phyloP scores from a whole-genome alignment of 64 coral and sea anemone species.

The Orbicella faveolata region DNA sequence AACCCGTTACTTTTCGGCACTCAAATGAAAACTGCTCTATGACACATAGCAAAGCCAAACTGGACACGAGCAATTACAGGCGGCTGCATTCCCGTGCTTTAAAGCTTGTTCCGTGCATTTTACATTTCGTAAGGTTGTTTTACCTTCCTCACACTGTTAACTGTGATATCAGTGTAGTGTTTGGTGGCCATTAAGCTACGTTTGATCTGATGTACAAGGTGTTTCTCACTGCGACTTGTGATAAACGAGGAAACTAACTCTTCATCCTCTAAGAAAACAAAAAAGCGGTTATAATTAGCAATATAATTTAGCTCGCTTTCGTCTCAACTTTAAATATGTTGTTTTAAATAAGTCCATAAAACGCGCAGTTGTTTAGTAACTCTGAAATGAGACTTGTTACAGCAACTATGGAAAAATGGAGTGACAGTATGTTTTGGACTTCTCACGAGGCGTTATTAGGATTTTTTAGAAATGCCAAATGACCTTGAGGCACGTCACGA shows the following conservation, averaged over 20 bases:
- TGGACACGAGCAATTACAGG: too few relatives aligned
- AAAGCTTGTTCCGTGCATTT: not conserved
- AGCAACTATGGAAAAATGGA: too few relatives aligned
- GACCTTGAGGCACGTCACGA: constrained; percentile 75
- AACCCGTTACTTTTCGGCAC: too few relatives aligned
- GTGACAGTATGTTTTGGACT: too few relatives aligned
- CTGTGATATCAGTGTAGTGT: constrained; percentile 42
- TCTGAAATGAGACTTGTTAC: too few relatives aligned
- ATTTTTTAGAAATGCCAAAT: not conserved
- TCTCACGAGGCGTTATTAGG: too few relatives aligned
- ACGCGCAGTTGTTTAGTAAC: too few relatives aligned
- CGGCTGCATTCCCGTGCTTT: too few relatives aligned
- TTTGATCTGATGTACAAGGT: constrained; percentile 73
- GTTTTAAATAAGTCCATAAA: too few relatives aligned
- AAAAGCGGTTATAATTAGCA: not conserved
- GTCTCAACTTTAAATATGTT: not conserved
- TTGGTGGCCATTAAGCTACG: constrained; percentile 60
- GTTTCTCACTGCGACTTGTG: constrained; percentile 72
- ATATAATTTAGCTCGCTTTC: not conserved
- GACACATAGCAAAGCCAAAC: too few relatives aligned
- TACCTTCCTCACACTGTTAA: constrained; percentile 70
- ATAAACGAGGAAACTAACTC: constrained; percentile 66
- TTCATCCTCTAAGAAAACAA: constrained; percentile 59
- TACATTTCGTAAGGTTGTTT: not conserved
- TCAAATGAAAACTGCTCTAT: too few relatives aligned